These are phyloP conservation scores for Micropoecilia bifurca DNA, from an alignment of 2,797 vertebrate species.

Conservation along the genomic window DNA sequence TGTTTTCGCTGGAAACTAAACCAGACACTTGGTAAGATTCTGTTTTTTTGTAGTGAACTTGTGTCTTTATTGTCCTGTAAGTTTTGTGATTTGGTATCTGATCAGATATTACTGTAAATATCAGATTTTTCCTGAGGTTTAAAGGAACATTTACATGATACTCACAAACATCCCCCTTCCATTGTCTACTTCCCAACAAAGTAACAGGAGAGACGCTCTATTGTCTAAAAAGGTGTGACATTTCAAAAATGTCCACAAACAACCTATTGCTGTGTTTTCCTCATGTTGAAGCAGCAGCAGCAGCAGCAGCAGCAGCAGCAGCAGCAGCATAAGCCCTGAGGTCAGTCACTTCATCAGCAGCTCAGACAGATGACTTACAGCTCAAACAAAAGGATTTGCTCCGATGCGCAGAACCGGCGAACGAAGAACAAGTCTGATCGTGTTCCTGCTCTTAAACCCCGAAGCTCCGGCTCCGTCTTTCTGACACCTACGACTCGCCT, in stretches of 20 bases:
- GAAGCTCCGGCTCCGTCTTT: slow-evolving; percentile 17
- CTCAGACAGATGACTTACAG: slow-evolving; percentile 36
- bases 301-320: slow-evolving; percentile 25
- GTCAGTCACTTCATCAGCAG: slow-evolving; percentile 49
- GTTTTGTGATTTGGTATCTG: neutral
- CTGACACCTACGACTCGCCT: slow-evolving; percentile 10
- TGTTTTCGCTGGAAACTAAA: neutral
- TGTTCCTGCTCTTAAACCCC: slow-evolving; percentile 3
- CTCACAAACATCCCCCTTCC: neutral
- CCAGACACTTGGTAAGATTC: neutral
- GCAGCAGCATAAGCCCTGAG: slow-evolving; percentile 19
- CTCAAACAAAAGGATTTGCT: slow-evolving; percentile 39
- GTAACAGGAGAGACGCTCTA: neutral
- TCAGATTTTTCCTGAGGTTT: neutral
- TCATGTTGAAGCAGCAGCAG: slow-evolving; percentile 25
- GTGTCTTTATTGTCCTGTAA: too few species aligned
- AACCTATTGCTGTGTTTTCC: slow-evolving; percentile 18
- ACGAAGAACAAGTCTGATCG: slow-evolving; percentile 15
- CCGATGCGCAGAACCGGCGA: slow-evolving; percentile 13
- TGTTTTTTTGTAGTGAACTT: neutral
- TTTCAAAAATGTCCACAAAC: slow-evolving; percentile 17
- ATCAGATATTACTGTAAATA: neutral
- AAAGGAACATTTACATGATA: neutral
- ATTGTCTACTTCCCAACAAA: slow-evolving; percentile 15
- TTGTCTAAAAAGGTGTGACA: neutral